Evolutionary conservation across 2,113 vertebrate species (phyloP), one percentile per base, ranked within the genome.

Genomic region (Cephalopterus ornatus): DNA sequence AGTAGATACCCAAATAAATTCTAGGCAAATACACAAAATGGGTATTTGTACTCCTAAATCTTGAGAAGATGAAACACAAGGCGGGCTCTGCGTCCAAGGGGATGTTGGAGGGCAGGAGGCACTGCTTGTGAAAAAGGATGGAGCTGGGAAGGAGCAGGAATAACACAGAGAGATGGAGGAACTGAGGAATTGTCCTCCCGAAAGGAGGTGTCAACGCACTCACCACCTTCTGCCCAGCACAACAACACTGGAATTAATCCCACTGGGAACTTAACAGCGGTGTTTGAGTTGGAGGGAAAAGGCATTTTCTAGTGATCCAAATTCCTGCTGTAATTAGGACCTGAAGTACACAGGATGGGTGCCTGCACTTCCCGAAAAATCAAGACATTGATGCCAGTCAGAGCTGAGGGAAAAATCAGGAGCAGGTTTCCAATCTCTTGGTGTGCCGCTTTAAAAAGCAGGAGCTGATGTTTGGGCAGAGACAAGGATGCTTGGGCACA

Each of bases 401-500:
- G 53, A 67, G n/a, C 42, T 7, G 26, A 72, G 70, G 2, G 9
- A 39, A 52, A 44, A 11, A 58, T 14, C 47, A 9, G 1, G 3
- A 62, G 26, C 30, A 1, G 3, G 30, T 46, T 50, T 17, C 9
- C 7, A 21, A 35, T 5, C 8, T 9, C 26, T 50, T 3, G 2
- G 23, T 18, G 58, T 0, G 2, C 2, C 8, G 47, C 35, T 47
- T 56, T 27, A 14, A 44, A 35, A 42, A 47, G 59, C 2, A 4
- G n/a, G 44, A 66, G 14, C 5, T 6, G 62, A 33, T 13, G 41
- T 53, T 5, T 32, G 52, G 47, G 10, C 63, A 4, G 21, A 3
- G 16, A 17, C 66, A 11, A 0, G 2, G 12, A 42, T 9, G 44
- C 23, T 26, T 1, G 8, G 63, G 27, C 3, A 12, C 5, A 3